Percentiles rank a stretch among this genome's conserved stretches.
These are phyloP conservation scores for Cephus pygmeus DNA, from an alignment of 2,888 invertebrate genomes.

Conservation along the genomic window DNA sequence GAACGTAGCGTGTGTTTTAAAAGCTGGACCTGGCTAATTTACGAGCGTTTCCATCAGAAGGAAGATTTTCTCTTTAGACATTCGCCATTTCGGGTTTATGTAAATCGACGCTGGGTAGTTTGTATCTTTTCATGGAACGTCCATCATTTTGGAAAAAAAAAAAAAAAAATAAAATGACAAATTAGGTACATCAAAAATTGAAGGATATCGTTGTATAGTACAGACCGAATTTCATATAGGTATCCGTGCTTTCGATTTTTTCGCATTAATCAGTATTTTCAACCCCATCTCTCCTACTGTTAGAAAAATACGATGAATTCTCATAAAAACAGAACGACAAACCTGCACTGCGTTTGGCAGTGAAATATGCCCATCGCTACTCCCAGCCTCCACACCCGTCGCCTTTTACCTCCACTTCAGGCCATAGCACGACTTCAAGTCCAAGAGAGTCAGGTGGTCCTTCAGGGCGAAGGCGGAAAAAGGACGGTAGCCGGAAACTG, in stretches of 20 bases:
- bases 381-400: conserved; percentile 8
- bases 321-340: conserved; percentile 11
- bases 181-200: too few species aligned
- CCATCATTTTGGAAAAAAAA: too few species aligned
- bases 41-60: conserved; percentile 17
- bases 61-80: too few species aligned
- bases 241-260: too few species aligned
- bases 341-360: conserved; percentile 27
- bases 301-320: conserved; percentile 16
- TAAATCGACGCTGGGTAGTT: too few species aligned
- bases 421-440: neutral
- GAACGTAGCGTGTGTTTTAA: conserved; percentile 48
- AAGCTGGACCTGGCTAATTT: conserved; percentile 42
- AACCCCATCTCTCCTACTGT: neutral
- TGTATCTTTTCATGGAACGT: too few species aligned
- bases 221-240: too few species aligned
- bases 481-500: conserved; percentile 49
- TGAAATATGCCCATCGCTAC: conserved; percentile 23
- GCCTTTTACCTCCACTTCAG: conserved; percentile 16
- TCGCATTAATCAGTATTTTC: too few species aligned
- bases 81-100: too few species aligned
- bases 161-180: too few species aligned
- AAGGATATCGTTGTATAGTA: too few species aligned
- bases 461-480: conserved; percentile 31
- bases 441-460: conserved; percentile 31